Evolutionary conservation across 1,140 invertebrate species (phyloP).

Genomic region (Ylistrum balloti): DNA sequence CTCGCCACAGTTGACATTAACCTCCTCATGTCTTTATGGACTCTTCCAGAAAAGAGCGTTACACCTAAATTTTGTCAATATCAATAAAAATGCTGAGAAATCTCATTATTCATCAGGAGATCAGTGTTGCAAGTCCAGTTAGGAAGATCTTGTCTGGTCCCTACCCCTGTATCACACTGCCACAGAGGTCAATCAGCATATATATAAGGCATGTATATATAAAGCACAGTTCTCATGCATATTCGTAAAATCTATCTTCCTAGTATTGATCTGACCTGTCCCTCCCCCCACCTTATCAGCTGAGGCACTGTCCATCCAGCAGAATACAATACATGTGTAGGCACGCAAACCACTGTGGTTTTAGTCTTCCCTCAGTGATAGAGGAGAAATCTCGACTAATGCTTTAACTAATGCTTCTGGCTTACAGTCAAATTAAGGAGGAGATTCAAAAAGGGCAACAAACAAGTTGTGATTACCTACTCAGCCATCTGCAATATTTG

Average conservation of each 20-base stretch:
- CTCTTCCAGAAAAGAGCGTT: not conserved
- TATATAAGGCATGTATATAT: conserved; percentile 27
- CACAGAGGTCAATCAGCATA: conserved; percentile 13
- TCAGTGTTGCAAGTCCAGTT: not conserved
- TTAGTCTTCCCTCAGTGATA: not conserved
- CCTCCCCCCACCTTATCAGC: not conserved
- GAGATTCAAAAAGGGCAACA: conserved; percentile 31
- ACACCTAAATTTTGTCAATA: conserved; percentile 26
- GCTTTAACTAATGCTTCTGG: not conserved
- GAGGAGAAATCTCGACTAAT: not conserved
- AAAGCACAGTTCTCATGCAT: conserved; percentile 16
- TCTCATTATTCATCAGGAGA: not conserved
- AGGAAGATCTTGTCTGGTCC: not conserved
- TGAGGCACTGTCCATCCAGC: not conserved
- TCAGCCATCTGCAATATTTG: conserved; percentile 17
- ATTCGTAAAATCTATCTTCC: conserved; percentile 12
- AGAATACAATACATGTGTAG: not conserved
- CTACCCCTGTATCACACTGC: not conserved
- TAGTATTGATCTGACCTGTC: not conserved
- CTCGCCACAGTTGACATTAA: conserved; percentile 3
- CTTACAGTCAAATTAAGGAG: conserved; percentile 9
- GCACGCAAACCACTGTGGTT: not conserved
- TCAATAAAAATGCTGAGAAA: not conserved
- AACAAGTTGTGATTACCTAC: conserved; percentile 9
- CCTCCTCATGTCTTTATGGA: not conserved